Evolutionary conservation across 2,888 invertebrate species (phyloP).

Genomic region (Pterostichus niger): DNA sequence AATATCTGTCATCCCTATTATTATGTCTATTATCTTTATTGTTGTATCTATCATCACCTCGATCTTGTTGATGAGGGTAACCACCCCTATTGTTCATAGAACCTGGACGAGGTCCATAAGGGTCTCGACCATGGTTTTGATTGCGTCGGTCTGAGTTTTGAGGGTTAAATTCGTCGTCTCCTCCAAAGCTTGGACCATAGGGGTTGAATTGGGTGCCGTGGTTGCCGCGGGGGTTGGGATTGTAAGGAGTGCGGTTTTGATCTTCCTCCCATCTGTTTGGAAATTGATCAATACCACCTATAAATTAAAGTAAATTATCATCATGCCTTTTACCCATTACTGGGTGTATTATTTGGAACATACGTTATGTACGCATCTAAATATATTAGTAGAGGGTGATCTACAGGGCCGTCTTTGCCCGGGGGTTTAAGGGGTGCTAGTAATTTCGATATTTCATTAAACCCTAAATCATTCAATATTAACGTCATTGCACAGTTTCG

Average conservation of each 20-base stretch:
- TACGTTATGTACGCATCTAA: no score
- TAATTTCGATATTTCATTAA: no score
- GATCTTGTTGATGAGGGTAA: neutral
- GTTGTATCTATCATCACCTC: constrained; percentile 8
- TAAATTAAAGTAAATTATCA: no score
- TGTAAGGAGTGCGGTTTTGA: neutral
- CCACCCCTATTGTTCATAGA: neutral
- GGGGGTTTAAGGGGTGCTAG: no score
- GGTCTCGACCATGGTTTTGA: neutral
- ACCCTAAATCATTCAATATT: no score
- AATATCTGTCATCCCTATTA: constrained; percentile 39
- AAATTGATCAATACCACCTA: neutral
- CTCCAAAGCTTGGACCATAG: constrained; percentile 19
- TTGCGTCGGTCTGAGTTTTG: constrained; percentile 5
- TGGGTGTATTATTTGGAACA: no score
- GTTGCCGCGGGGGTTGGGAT: neutral
- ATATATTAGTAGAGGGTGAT: no score
- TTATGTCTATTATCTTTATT: neutral
- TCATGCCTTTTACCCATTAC: no score
- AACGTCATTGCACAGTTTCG: no score
- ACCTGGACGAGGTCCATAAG: neutral
- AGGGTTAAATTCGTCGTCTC: constrained; percentile 57
- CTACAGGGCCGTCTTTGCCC: no score
- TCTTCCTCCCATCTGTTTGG: constrained; percentile 16
- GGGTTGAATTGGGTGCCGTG: constrained; percentile 22